phyloP scores from a whole-genome alignment of 2,888 invertebrate genomes.

The Dolomedes plantarius region DNA sequence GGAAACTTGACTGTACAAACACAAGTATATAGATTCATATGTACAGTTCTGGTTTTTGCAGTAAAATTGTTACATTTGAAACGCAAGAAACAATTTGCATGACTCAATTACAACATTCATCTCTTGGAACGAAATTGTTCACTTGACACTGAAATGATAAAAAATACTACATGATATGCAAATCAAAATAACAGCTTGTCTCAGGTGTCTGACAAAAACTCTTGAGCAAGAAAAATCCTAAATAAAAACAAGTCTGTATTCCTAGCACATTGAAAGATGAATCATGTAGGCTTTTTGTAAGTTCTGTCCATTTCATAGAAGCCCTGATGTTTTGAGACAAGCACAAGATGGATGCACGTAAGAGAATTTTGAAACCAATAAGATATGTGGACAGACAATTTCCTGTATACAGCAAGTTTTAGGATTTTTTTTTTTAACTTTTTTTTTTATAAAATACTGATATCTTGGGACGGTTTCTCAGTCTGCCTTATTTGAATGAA shows the following conservation, averaged over 20 bases:
- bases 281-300: neutral
- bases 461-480: constrained; percentile 67
- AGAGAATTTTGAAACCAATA: constrained; percentile 45
- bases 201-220: constrained; percentile 1
- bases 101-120: constrained; percentile 7
- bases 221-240: neutral
- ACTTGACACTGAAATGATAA: neutral
- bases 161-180: constrained; percentile 9
- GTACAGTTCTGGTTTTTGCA: neutral
- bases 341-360: constrained; percentile 28
- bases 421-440: constrained; percentile 4
- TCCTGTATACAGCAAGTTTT: constrained; percentile 52
- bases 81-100: neutral
- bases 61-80: constrained; percentile 1
- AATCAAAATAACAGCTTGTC: constrained; percentile 7
- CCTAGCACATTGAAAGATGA: constrained; percentile 5
- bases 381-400: constrained; percentile 66
- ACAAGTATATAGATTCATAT: constrained; percentile 46
- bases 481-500: constrained; percentile 47
- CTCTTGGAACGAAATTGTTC: neutral
- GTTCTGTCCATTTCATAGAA: neutral
- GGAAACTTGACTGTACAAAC: constrained; percentile 69
- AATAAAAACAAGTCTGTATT: neutral
- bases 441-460: constrained; percentile 67
- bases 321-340: constrained; percentile 5